Evolutionary conservation across 2,888 invertebrate species (phyloP).

Genomic region (Mimas tiliae): DNA sequence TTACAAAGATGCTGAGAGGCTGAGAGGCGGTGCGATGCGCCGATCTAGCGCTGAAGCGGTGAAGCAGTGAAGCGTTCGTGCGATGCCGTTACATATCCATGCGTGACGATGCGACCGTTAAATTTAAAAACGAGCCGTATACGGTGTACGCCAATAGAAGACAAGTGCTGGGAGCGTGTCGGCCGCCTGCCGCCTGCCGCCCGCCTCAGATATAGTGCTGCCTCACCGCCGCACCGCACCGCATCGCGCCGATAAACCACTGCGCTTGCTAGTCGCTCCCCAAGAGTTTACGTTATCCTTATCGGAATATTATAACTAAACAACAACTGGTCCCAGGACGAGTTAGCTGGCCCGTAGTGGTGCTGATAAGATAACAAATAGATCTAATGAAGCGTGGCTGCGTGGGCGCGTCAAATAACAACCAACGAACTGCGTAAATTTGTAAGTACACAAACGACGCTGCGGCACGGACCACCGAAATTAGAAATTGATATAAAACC

Average conservation of each 20-base stretch:
- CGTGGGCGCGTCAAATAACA: conserved; percentile 37
- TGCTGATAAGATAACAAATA: conserved; percentile 44
- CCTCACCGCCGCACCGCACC: background rate
- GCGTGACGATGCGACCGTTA: conserved; percentile 29
- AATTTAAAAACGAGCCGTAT: conserved; percentile 29
- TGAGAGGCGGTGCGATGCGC: background rate
- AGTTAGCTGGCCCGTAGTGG: conserved; percentile 29
- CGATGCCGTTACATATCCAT: conserved; percentile 21
- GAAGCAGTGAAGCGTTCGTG: background rate
- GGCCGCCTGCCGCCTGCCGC: background rate
- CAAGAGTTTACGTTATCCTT: conserved; percentile 24
- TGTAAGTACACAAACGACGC: background rate
- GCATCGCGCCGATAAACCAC: conserved; percentile 7
- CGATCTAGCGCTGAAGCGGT: background rate
- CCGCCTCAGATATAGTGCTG: too few species aligned
- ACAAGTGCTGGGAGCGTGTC: conserved; percentile 25
- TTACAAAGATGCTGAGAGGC: background rate
- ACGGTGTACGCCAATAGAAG: conserved; percentile 29
- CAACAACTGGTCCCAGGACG: conserved; percentile 26
- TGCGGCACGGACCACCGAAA: background rate
- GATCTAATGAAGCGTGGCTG: conserved; percentile 35
- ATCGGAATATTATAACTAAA: conserved; percentile 16
- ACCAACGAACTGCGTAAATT: conserved; percentile 30
- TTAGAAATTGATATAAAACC: conserved; percentile 40
- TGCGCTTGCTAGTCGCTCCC: conserved; percentile 4